Base-by-base conservation (phyloP, 2,797 vertebrate genomes). In the Neopelma chrysocephalum region DNA sequence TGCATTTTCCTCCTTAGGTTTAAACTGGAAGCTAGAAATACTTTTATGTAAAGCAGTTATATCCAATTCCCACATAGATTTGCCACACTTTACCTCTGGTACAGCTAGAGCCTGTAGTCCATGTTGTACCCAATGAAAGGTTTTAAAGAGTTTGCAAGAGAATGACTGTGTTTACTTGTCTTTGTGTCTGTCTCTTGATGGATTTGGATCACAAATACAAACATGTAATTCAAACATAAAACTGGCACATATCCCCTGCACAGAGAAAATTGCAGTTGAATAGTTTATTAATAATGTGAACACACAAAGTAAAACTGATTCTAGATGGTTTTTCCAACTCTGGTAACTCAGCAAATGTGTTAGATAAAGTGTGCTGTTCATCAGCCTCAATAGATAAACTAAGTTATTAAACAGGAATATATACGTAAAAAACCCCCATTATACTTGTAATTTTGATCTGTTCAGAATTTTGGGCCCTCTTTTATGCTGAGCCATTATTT, bases 41-140 rank as follows among this genome's bases (percentile, higher is more conserved):
- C 19, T 62, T 93, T 48, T 32, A 32, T 36, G 11, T 45, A n/a
- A 70, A 82, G 32, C 4, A 34, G 19, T 69, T 48, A 6, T 11
- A 80, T 36, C 25, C 20, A 7, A 7, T 84, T 72, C n/a, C 36
- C 17, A 19, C 23, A 6, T 22, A 51, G n/a, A 15, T 83, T 68
- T 73, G 42, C 17, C 56, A 45, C 58, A 12, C 47, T 68, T 60
- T 45, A 40, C 12, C 22, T 89, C 38, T 43, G 42, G 21, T 75
- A 21, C 53, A 61, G 32, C 36, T 83, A 9, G 20, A 75, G 42
- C 15, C 9, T 53, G 4, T 34, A 17, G 36, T 53, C 68, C 60
- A 11, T 38, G 22, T 65, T 0, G 0, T 66, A 48, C 47, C n/a
- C 25, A n/a, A 0, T 40, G 42, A 50, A 57, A 92, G 40, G 47